Base-by-base conservation (phyloP, 2,888 invertebrate species). In the Ennomos quercinarius region DNA sequence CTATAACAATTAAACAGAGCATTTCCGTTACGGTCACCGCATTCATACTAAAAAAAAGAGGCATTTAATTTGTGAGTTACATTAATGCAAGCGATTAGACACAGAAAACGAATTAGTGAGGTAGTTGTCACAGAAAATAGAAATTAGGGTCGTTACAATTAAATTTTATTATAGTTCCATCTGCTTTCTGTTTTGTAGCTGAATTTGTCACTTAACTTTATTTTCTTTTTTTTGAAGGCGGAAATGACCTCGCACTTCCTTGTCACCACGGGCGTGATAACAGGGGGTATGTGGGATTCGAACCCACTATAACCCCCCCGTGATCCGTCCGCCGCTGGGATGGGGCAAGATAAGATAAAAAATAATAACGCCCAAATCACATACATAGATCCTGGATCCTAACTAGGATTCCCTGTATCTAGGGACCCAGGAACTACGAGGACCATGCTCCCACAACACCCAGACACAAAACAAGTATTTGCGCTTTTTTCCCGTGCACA, bases 21-120 rank as follows among this genome's bases (percentile, higher is more conserved):
- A 71, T 62, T 72, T 73, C 72, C 77, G 75, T 70, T 69, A 72
- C 64, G 60, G 48, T 55, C 57, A 8, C n/a, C 37, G 64, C 68
- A 66, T 68, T 76, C 67, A 70, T 71, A 64, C 71, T 61, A 61
- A 67, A 17, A 17, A 17, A 64, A 59, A 66, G 52, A 3, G 27
- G 61, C 64, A 68, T 77, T 51, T 80, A 82, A 83, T 83, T 81
- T 77, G 79, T 76, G 55, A 46, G 50, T 53, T 60, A 55, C 71
- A 74, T 76, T 78, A 78, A 71, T 68, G 70, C 67, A 65, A 66
- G 67, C 79, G 78, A 85, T 85, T 84, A 81, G 78, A 76, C 70
- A 71, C 63, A 66, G 67, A 66, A 72, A 46, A 67, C 62, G 64
- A 71, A 70, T 73, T 76, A 71, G 73, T 75, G 74, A 46, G 69